phyloP scores from a whole-genome alignment of 2,113 vertebrate species.

The Myodes glareolus region DNA sequence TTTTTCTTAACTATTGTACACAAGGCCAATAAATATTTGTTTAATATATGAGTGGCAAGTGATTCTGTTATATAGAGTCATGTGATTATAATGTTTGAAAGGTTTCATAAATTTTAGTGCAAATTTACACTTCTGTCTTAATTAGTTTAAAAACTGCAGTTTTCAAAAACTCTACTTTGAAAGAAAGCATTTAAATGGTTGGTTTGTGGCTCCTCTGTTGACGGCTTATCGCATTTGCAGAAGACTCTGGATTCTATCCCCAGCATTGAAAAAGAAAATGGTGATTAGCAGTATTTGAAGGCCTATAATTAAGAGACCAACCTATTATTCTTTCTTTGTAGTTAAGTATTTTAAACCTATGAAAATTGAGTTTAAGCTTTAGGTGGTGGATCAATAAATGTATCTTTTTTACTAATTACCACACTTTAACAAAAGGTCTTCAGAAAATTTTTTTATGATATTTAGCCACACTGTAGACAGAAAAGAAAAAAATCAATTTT shows the following conservation, averaged over 20 bases:
- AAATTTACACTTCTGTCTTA: conserved; percentile 39
- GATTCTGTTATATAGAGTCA: not conserved
- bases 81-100: not conserved
- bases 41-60: not conserved
- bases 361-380: conserved; percentile 32
- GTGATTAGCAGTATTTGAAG: not conserved
- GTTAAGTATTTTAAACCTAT: conserved; percentile 7
- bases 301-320: not conserved
- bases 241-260: not conserved
- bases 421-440: not conserved
- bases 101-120: conserved; percentile 22
- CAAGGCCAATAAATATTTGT: conserved; percentile 30
- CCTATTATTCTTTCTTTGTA: not conserved
- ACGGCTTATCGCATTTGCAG: not conserved
- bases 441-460: not conserved
- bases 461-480: not conserved
- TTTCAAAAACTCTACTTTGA: conserved; percentile 39
- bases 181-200: not conserved
- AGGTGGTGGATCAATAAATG: not conserved
- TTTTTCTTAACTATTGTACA: not conserved
- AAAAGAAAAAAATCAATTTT: not conserved
- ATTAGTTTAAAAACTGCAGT: not conserved
- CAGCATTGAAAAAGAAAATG: not conserved
- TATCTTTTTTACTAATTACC: not conserved
- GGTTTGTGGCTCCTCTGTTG: not conserved